Base-by-base conservation (phyloP, 2,888 invertebrate genomes). In the Eulithis prunata region DNA sequence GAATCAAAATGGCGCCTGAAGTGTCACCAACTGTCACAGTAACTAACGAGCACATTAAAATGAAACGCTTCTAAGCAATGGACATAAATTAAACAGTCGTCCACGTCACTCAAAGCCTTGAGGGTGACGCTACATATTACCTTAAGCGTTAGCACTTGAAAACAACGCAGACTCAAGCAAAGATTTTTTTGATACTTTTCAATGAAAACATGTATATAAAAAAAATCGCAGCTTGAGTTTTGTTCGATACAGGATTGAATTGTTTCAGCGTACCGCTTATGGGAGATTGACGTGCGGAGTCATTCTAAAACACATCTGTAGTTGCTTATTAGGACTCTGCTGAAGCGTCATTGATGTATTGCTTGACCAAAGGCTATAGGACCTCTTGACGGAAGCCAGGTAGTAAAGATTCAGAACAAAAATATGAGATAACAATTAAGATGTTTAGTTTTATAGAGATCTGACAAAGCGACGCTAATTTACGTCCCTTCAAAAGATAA, bases 81-180 rank as follows among this genome's bases (percentile, higher is more conserved):
- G 86, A 89, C 90, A 92, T 93, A 93, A 93, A 92, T 93, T 91
- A 92, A 87, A 88, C 83, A 84, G 89, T 81, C 88, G 79, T 89
- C 84, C 84, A 87, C 82, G 91, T 91, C 92, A 91, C 80, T 92
- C 91, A 91, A 85, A 77, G 90, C 87, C 91, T 59, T 59, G 14
- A 43, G 52, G 52, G 52, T 13, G 7, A 52, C 28, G 41, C 59
- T 45, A 59, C 32, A 53, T 53, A 12, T 6, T 6, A 53, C 12
- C n/a, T 52, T 13, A 43, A n/a, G 12, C 13, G 21, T 58, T 36
- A 57, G 32, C 8, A 2, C 47, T 47, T 7, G 28, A 41, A 32
- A 32, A 32, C 32, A 32, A 32, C 32, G 1, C 32, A 32, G 32
- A 32, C 32, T 32, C 21, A 21, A 32, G 32, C 5, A 5, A 3